Conservation (phyloP, 2,113 vertebrate genomes). For the Apteryx owenii region DNA sequence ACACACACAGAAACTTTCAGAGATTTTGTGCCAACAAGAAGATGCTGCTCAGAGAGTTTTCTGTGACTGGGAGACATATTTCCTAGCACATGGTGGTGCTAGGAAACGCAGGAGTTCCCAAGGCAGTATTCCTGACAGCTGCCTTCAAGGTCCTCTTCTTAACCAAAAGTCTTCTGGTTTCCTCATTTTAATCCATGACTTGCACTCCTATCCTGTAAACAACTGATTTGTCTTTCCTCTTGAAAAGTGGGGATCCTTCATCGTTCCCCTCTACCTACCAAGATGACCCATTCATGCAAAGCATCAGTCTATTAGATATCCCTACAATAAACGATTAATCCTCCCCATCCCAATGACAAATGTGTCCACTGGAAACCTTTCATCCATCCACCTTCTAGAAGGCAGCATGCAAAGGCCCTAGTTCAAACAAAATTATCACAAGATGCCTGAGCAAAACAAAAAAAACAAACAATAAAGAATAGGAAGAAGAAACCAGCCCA, state of each 20-base stretch:
- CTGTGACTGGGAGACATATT: not conserved
- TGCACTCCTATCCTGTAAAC: not conserved
- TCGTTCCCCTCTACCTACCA: not conserved
- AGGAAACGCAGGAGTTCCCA: not conserved
- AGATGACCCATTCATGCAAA: not conserved
- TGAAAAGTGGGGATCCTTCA: not conserved
- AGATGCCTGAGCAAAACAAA: slow-evolving; percentile 13
- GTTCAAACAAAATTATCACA: slow-evolving; percentile 15
- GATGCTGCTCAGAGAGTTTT: not conserved
- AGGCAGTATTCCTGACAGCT: not conserved
- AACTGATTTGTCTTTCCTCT: not conserved
- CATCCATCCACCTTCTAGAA: slow-evolving; percentile 1
- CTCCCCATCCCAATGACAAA: not conserved
- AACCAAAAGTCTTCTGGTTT: not conserved
- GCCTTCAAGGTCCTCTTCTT: not conserved
- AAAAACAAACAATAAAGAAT: slow-evolving; percentile 9
- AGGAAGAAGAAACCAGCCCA: not conserved
- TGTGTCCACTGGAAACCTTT: slow-evolving; percentile 12
- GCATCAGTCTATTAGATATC: not conserved
- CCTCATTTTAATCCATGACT: not conserved
- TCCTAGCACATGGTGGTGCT: not conserved
- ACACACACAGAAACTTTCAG: not conserved
- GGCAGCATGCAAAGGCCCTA: not conserved
- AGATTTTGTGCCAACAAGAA: not conserved
- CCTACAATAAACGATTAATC: not conserved